Evolutionary conservation across 2,888 invertebrate genomes (phyloP), one percentile per base, ranked within the genome.

Genomic region (Drosophila vallismaia): DNA sequence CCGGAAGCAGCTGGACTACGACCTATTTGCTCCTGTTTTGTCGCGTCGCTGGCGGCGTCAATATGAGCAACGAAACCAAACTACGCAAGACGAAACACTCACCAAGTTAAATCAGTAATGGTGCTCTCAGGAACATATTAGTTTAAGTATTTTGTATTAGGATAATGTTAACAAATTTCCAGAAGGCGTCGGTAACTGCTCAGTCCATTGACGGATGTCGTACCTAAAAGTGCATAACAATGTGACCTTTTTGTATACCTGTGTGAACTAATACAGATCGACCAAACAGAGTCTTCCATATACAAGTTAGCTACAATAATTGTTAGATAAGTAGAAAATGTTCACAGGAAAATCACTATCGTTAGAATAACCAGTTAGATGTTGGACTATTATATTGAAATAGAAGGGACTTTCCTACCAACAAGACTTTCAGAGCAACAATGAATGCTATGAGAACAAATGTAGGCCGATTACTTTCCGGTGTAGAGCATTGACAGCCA

Each of bases 11-110:
- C 86, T 92, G 42, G 93, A 94, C 86, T 93, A 93, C 0, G 93
- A 93, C 87, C 91, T 94, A 29, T 94, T 94, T 83, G 91, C 93
- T 14, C 93, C 94, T 0, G 89, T 92, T 0, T 55, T 94, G 5
- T 93, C 94, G 0, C 91, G 90, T 0, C 89, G 91, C 64, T 88
- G 94, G 59, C 90, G 90, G 42, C 85, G 67, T 1, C 66, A 80
- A n/a, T 33, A 53, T 2, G 52, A 68, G 10, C 28, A 66, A 36
- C 28, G n/a, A 4, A 2, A n/a, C 14, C 57, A 89, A 86, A 19
- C 55, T 9, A 48, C 46, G 8, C 60, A 59, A 14, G 76, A 75
- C 29, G 89, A 87, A 31, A 74, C 81, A 36, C 48, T 89, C 48
- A 72, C 78, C 31, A 90, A 89, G 40, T 48, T 90, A 38, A 86